Evolutionary conservation across 2,888 invertebrate species (phyloP), one percentile per base, ranked within the genome.

Genomic region (Ditylenchus weischeri): DNA sequence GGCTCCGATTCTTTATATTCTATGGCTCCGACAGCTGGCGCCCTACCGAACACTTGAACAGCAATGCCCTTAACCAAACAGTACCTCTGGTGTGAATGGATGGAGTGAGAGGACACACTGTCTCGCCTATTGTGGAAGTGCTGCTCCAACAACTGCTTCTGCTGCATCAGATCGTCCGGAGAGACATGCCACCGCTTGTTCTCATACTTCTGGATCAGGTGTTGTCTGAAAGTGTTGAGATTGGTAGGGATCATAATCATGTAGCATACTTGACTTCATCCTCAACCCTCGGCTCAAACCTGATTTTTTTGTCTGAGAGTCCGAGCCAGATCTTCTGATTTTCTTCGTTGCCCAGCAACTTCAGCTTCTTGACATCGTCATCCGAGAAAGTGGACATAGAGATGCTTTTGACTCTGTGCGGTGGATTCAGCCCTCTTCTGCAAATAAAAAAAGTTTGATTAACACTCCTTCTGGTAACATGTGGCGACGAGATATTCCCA

Each of bases 401-500:
- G 82, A 96, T 94, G 64, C 95, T 95, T 86, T 96, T 96, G 72
- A 96, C 93, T 75, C 96, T 89, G 85, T 96, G 95, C 76, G 96
- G 96, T 72, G 96, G 95, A 82, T 94, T 95, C 74, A 96, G 87
- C 65, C 96, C 96, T 83, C 95, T 90, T 84, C 95, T 96, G 87
- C 62, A 89, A 67, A 13, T 50, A 36, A 43, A 54, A 19, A 63
- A 10, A 60, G n/a, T 3, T 4, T 49, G 2, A n/a, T n/a, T n/a
- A n/a, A n/a, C n/a, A n/a, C n/a, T n/a, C n/a, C n/a, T n/a, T n/a
- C n/a, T n/a, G n/a, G n/a, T n/a, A n/a, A n/a, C n/a, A n/a, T n/a
- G n/a, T n/a, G n/a, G n/a, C n/a, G n/a, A n/a, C n/a, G n/a, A n/a
- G n/a, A n/a, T n/a, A n/a, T n/a, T n/a, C n/a, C n/a, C n/a, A n/a